Percentiles rank a stretch among this genome's conserved stretches.
Evolutionary conservation across 2,888 invertebrate species (phyloP).

Genomic region (Apamea monoglypha): DNA sequence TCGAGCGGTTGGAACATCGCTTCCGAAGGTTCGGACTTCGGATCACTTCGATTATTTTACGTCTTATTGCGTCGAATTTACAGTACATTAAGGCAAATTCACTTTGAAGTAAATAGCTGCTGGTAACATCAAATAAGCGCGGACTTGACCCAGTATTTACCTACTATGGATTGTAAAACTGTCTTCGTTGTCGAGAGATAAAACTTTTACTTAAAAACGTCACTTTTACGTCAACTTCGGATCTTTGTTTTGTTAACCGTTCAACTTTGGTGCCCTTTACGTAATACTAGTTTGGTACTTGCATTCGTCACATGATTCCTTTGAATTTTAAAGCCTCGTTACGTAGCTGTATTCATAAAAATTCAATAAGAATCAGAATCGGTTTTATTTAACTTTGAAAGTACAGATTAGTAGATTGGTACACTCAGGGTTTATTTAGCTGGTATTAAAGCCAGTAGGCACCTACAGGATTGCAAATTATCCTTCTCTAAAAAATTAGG

Average conservation of each 20-base stretch:
- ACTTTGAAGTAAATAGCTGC: neutral
- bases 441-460: neutral
- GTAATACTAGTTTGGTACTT: conserved; percentile 33
- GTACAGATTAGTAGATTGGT: neutral
- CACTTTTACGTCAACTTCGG: conserved; percentile 33
- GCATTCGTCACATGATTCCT: conserved; percentile 36
- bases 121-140: neutral
- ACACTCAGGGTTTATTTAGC: neutral
- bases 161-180: conserved; percentile 17
- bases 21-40: conserved; percentile 24
- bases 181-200: conserved; percentile 8
- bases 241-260: conserved; percentile 34
- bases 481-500: neutral
- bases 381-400: conserved; percentile 18
- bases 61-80: conserved; percentile 25
- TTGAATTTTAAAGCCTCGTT: conserved; percentile 24
- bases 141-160: neutral
- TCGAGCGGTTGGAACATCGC: conserved; percentile 35
- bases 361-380: conserved; percentile 17
- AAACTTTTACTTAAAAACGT: conserved; percentile 29
- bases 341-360: conserved; percentile 30
- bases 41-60: conserved; percentile 13
- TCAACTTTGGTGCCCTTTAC: conserved; percentile 42
- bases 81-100: neutral
- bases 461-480: neutral